Evolutionary conservation across 2,113 vertebrate genomes (phyloP), one percentile per base, ranked within the genome.

Genomic region (Eudorcas thomsonii): DNA sequence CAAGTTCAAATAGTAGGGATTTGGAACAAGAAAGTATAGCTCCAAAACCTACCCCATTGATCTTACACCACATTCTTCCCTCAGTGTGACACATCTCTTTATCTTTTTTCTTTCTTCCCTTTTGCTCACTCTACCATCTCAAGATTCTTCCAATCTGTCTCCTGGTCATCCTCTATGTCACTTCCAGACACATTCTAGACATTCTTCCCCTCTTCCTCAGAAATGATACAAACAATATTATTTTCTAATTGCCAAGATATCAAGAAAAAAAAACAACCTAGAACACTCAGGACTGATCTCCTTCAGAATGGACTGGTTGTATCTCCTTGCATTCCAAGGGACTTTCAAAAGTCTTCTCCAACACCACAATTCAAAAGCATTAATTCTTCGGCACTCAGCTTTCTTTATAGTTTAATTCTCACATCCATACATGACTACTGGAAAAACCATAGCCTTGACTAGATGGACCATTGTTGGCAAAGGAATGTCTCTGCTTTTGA

Each of bases 361-460:
- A 39, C 15, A 39, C 19, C 19, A 23, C 67, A 12, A 0, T 39
- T 71, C 67, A 39, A 71, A 71, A 23, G 10, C 67, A 23, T 39
- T 2, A 71, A 39, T 23, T 39, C 19, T 71, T 71, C 0, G 0
- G 19, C 4, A 11, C 19, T 71, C 10, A 71, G n/a, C 7, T 39
- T 39, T 71, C 67, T 23, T 67, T 21, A 36, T 12, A 36, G n/a
- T 36, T 5, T 2, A 71, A 36, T 1, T 71, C n/a, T 23, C 9
- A 36, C 17, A 71, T 23, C 64, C 64, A 36, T 36, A 36, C 64
- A 67, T 67, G n/a, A 19, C 33, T 21, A 11, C 2, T 36, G 64
- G 9, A 36, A 67, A 36, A 67, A 21, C 17, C 8, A 67, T 67
- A 36, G n/a, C 8, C 64, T 67, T 36, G n/a, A 67, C 17, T 36